Base-by-base conservation (phyloP, 1,140 invertebrate species). In the Aporrectodea caliginosa region DNA sequence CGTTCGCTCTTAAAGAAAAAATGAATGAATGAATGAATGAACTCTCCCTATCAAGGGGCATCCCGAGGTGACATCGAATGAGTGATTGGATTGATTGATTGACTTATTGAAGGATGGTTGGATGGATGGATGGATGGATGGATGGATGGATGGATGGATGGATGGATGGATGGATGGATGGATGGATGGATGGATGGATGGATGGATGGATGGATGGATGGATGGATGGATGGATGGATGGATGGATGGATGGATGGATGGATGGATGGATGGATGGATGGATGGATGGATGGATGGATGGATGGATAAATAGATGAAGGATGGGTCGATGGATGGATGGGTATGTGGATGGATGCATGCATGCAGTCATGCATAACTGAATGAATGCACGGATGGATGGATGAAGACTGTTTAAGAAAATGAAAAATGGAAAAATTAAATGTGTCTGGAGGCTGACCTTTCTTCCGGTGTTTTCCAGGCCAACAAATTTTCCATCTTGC, bases 401-500 rank as follows among this genome's bases (percentile, higher is more conserved):
- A 68, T 68, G 58, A 68, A 68, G 27, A 33, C 29, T 74, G 1
- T n/a, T 29, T 29, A 1, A 1, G n/a, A 29, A 74, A 74, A 74
- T 12, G 0, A 31, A 2, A 32, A 74, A 0, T 33, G 2, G 12
- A 2, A 31, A 33, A 74, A 33, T 31, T 12, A 74, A 74, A 14
- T 2, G 31, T 2, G 32, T 68, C 58, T 68, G 1, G 33, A 34
- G 31, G 0, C 34, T 1, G 43, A 76, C 75, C 75, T 76, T 76
- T 68, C 43, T 76, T 1, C 75, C 75, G 6, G 85, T 88, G 81
- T 90, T 90, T 82, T 91, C 90, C n/a, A 90, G 74, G 0, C 85
- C 84, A 75, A 90, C 88, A 79, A 84, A 90, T 81, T 90, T 89
- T 73, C 90, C 90, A 82, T 89, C 88, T 1, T 89, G 88, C 73